Evolutionary conservation across 1,140 invertebrate species (phyloP), one percentile per base, ranked within the genome.

Genomic region (Philopotamus ludificatus): DNA sequence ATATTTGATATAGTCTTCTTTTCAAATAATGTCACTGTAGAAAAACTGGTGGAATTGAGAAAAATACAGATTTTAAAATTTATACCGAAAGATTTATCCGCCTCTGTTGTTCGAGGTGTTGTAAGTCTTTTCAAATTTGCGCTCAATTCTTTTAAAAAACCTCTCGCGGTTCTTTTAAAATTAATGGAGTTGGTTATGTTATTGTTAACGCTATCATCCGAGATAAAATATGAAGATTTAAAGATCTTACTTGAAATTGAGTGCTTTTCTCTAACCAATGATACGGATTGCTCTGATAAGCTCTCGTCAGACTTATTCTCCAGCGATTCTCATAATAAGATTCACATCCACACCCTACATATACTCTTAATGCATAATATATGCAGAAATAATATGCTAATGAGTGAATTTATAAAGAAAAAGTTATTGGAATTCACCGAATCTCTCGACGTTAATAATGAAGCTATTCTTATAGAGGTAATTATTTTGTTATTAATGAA

Each of bases 281-380:
- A 47, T 1, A 2, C 41, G 18, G 34, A 16, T 21, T 20, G 3
- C 10, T 34, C 34, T 2, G 51, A 26, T 7, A 8, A 28, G 2
- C 12, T 26, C 34, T 15, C 21, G n/a, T 34, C 26, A n/a, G 9
- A 3, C 3, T 12, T 60, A 16, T 45, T 60, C 57, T 26, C 9
- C 9, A n/a, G 23, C 28, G 28, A 21, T 12, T 23, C 15, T 45
- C 41, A 60, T 15, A 15, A 57, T 2, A n/a, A 47, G 22, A 22
- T 45, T 47, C 57, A 60, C 23, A 25, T 47, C 15, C 23, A 47
- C 12, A 15, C 16, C 3, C 20, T 60, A 4, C 18, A 26, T 34
- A 60, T 60, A 16, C 21, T 60, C 2, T 26, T 45, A 25, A 7
- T 60, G 3, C 66, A 68, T 28, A 51, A 44, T 15, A 28, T 68